Base-by-base conservation (phyloP, 2,113 vertebrate genomes). In the Periophthalmus modestus region DNA sequence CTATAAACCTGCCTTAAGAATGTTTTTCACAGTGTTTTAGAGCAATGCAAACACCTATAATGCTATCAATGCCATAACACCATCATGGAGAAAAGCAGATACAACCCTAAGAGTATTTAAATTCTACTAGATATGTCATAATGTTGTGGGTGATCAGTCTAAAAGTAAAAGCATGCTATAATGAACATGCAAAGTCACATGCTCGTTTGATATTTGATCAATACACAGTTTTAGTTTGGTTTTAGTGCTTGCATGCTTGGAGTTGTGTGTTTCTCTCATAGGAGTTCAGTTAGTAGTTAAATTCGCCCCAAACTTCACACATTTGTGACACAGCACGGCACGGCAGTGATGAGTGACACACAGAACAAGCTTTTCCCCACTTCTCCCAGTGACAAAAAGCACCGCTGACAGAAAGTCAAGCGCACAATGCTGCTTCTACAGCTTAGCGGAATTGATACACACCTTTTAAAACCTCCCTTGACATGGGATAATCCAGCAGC, bases 321-420 rank as follows among this genome's bases (percentile, higher is more conserved):
- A 66, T 75, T 71, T 59, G 63, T 47, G 47, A 61, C 73, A 68
- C 77, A 70, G 78, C 66, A 46, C 66, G 55, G 16, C 67, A 55
- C 4, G 11, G 71, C 63, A 24, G 16, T 48, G 50, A 12, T 78
- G 68, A 85, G 76, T 83, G 79, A 83, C 81, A 82, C 72, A 71
- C 16, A 88, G 92, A 91, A 87, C 88, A 80, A 80, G 92, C 85
- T 80, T 82, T 82, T 82, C 87, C 75, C 69, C 62, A 73, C 67
- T 81, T 65, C 62, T 68, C 59, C 46, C 69, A 48, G 71, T 77
- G 59, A 79, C 81, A 83, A 83, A 80, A 83, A 74, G 72, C 55
- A 59, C 47, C 68, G 59, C 72, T 75, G 80, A 83, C 85, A 85
- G 59, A 63, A 87, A 82, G 78, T 83, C 72, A 83, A 69, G 72